phyloP scores from a whole-genome alignment of 2,888 invertebrate genomes.

The Stenichneumon culpator region DNA sequence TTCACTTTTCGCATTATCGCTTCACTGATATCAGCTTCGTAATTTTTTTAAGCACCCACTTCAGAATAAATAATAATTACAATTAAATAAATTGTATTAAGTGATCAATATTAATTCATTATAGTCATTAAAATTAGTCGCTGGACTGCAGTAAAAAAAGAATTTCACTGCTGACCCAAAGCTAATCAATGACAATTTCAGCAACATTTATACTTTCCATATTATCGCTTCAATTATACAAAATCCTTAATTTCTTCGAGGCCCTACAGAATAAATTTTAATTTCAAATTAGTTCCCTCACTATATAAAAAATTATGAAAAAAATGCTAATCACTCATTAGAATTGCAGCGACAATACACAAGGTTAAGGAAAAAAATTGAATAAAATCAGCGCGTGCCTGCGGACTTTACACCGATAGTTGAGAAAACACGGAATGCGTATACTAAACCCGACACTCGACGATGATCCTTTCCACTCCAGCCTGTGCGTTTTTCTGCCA shows the following conservation, averaged over 20 bases:
- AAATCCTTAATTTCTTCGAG: not conserved
- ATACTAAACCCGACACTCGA: not conserved
- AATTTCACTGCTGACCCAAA: no score
- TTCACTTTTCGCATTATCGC: no score
- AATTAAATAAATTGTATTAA: no score
- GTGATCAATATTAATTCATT: no score
- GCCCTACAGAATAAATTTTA: not conserved
- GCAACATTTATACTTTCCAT: no score
- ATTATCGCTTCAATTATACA: no score
- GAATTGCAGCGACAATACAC: not conserved
- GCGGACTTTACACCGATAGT: not conserved
- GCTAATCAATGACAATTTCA: no score
- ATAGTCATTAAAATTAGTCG: no score
- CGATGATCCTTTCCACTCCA: conserved; percentile 6
- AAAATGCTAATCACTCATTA: not conserved
- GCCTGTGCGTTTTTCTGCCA: conserved; percentile 9
- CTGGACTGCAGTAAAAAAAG: no score
- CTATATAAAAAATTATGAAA: not conserved
- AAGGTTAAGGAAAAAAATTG: not conserved
- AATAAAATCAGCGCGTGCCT: not conserved
- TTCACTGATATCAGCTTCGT: no score
- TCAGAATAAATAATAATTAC: not conserved
- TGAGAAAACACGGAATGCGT: not conserved
- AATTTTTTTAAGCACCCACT: no score
- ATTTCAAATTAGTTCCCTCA: not conserved